phyloP scores from a whole-genome alignment of 2,888 invertebrate genomes.

The Ophion obscuratus region DNA sequence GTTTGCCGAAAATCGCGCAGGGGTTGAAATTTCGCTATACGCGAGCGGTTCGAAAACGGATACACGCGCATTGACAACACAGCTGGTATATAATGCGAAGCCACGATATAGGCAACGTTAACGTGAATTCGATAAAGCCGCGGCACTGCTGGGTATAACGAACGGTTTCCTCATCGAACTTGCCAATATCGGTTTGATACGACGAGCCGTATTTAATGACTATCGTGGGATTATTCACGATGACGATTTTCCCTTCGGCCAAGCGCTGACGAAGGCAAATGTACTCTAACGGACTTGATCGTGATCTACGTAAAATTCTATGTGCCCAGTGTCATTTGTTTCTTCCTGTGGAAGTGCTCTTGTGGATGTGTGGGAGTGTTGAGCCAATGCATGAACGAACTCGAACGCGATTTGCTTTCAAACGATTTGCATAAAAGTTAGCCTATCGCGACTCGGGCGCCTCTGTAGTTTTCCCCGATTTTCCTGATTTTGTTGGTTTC shows the following conservation, averaged over 20 bases:
- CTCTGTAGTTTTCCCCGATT: slow-evolving; percentile 21
- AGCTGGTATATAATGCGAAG: slow-evolving; percentile 16
- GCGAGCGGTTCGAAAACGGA: slow-evolving; percentile 17
- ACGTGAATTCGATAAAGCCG: slow-evolving; percentile 64
- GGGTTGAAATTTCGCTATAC: slow-evolving; percentile 32
- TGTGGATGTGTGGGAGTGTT: background rate
- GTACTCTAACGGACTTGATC: background rate
- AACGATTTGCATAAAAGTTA: slow-evolving; percentile 37
- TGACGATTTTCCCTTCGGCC: slow-evolving; percentile 31
- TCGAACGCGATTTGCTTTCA: background rate
- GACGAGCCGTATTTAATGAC: slow-evolving; percentile 56
- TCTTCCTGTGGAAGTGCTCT: background rate
- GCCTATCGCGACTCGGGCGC: background rate
- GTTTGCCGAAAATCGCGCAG: slow-evolving; percentile 51
- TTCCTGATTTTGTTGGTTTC: slow-evolving; percentile 38
- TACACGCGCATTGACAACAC: slow-evolving; percentile 17
- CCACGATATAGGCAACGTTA: slow-evolving; percentile 22
- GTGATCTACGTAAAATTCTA: slow-evolving; percentile 16
- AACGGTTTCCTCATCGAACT: slow-evolving; percentile 45
- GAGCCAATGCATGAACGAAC: background rate
- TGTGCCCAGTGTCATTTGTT: background rate
- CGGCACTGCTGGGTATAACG: slow-evolving; percentile 13
- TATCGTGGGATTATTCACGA: slow-evolving; percentile 61
- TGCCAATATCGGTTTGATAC: slow-evolving; percentile 56
- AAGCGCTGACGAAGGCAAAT: slow-evolving; percentile 5